Conservation (phyloP, 2,888 invertebrate genomes). For the Philhelius pedissequus region DNA sequence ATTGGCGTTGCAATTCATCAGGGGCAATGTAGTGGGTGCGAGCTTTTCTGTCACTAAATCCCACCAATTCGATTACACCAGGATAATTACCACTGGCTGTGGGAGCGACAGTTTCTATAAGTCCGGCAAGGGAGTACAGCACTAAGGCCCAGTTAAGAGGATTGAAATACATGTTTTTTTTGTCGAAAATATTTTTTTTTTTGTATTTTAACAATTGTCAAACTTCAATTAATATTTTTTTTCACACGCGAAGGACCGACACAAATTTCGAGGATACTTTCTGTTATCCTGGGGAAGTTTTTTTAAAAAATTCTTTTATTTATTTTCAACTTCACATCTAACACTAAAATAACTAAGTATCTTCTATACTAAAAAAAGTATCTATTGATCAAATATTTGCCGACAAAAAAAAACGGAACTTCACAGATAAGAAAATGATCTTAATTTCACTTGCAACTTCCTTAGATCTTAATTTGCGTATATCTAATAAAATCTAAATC, state of each 20-base stretch:
- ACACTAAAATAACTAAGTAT: background rate
- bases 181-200: conserved; percentile 9
- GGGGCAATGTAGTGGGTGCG: conserved; percentile 74
- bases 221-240: background rate
- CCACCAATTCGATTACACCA: conserved; percentile 77
- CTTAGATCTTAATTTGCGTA: background rate
- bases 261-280: background rate
- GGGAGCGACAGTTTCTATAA: conserved; percentile 17
- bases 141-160: conserved; percentile 34
- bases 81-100: conserved; percentile 73
- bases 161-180: conserved; percentile 17
- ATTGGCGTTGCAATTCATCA: conserved; percentile 65
- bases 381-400: background rate
- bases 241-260: background rate
- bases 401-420: background rate
- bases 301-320: background rate
- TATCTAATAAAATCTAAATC: conserved; percentile 2
- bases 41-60: conserved; percentile 76
- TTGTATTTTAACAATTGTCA: background rate
- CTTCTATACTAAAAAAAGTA: background rate
- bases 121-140: conserved; percentile 34
- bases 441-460: background rate
- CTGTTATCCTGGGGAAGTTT: background rate
- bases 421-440: background rate
- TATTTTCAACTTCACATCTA: background rate